Evolutionary conservation across 2,113 vertebrate species (phyloP).

Genomic region (Trinectes maculatus): DNA sequence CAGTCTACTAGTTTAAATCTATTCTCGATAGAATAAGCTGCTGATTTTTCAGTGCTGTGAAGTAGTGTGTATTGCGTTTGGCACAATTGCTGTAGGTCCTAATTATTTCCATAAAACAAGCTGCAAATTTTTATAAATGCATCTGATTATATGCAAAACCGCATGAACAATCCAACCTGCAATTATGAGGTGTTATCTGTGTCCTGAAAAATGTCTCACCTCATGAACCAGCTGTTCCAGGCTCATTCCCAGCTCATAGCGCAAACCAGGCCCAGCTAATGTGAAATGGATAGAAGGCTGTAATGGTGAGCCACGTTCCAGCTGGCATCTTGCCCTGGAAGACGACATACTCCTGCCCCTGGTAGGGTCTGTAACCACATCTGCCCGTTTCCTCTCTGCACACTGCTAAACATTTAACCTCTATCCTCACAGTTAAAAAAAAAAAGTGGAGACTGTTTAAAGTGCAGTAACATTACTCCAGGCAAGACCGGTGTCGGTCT

Average conservation of each 20-base stretch:
- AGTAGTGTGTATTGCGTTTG: neutral
- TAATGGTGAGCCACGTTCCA: slow-evolving; percentile 59
- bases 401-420: slow-evolving; percentile 71
- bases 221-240: slow-evolving; percentile 64
- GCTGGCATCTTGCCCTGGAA: slow-evolving; percentile 66
- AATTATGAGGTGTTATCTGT: slow-evolving; percentile 49
- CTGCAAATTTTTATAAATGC: slow-evolving; percentile 34
- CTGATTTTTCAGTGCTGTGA: neutral
- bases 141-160: slow-evolving; percentile 28
- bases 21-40: neutral
- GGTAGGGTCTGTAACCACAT: slow-evolving; percentile 61
- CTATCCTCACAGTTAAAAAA: slow-evolving; percentile 59
- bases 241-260: slow-evolving; percentile 34
- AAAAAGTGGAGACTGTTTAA: slow-evolving; percentile 48
- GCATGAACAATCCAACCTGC: slow-evolving; percentile 27
- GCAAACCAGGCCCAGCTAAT: slow-evolving; percentile 48
- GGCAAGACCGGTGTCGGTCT: slow-evolving; percentile 62
- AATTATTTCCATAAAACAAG: slow-evolving; percentile 22
- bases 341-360: slow-evolving; percentile 16
- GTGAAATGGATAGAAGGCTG: slow-evolving; percentile 63
- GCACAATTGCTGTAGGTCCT: neutral
- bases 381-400: slow-evolving; percentile 59
- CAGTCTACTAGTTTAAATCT: too few species aligned
- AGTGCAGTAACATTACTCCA: slow-evolving; percentile 64
- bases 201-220: slow-evolving; percentile 50